Percentiles rank a stretch among this genome's conserved stretches.
Evolutionary conservation across 37 sponge, comb jelly and placozoan genomes (phyloP).

Genomic region (Theonella swinhoei): DNA sequence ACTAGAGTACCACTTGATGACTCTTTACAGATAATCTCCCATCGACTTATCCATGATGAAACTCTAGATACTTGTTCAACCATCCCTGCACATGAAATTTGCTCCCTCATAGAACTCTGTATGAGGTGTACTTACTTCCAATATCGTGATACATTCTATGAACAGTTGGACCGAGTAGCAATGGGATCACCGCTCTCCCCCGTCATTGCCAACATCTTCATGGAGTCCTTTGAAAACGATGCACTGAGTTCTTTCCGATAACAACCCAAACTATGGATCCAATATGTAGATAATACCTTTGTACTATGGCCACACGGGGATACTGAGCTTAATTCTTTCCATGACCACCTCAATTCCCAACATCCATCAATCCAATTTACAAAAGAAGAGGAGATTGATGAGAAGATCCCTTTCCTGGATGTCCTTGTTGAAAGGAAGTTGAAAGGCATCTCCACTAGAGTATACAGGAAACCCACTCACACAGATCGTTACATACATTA

Average conservation of each 20-base stretch:
- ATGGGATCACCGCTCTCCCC: conserved; percentile 48
- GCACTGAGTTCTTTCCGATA: conserved; percentile 9
- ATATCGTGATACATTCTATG: not conserved
- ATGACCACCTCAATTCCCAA: not conserved
- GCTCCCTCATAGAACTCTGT: conserved; percentile 17
- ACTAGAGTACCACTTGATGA: too few species aligned
- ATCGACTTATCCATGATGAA: too few species aligned
- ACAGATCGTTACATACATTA: not conserved
- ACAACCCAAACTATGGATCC: conserved; percentile 15
- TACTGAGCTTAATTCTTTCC: not conserved
- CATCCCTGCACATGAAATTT: too few species aligned
- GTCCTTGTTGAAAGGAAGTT: too few species aligned
- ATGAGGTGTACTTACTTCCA: conserved; percentile 9
- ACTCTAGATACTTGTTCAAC: too few species aligned
- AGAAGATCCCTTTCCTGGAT: conserved; percentile 11
- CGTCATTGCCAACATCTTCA: conserved; percentile 35
- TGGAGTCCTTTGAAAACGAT: conserved; percentile 21
- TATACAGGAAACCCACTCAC: not conserved
- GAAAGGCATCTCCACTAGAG: not conserved
- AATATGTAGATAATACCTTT: conserved; percentile 44
- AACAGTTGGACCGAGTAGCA: conserved; percentile 18
- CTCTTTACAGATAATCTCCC: too few species aligned
- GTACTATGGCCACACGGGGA: conserved; percentile 11
- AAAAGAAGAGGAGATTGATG: not conserved
- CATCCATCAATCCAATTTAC: conserved; percentile 1